Conservation (phyloP, 1,140 invertebrate genomes). For the Neotoxoptera formosana region DNA sequence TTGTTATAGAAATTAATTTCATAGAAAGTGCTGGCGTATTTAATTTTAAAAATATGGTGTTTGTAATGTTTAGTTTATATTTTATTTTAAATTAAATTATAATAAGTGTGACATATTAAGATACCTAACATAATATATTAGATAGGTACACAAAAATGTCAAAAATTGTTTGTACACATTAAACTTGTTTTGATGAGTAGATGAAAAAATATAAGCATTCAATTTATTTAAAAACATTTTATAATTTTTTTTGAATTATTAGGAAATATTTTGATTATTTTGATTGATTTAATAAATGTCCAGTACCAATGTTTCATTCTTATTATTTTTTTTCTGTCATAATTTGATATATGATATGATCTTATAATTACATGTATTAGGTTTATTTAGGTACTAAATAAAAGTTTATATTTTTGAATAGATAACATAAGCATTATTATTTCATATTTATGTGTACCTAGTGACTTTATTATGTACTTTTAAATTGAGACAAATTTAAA, state of each 20-base stretch:
- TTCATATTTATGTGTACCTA: neutral
- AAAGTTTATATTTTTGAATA: neutral
- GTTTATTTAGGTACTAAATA: neutral
- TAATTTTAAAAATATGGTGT: conserved; percentile 13
- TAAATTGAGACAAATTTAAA: neutral
- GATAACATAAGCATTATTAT: neutral
- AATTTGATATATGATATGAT: conserved; percentile 1
- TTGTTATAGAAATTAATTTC: conserved; percentile 42
- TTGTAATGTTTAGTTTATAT: neutral
- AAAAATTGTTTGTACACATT: neutral
- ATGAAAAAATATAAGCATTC: neutral
- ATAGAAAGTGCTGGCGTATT: conserved; percentile 4
- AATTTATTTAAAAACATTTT: neutral
- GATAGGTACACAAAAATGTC: neutral
- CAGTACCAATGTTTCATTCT: neutral
- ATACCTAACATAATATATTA: neutral
- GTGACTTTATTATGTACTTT: neutral
- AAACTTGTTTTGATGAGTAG: neutral
- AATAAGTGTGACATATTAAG: neutral
- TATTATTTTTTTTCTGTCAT: neutral
- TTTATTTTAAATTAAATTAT: neutral
- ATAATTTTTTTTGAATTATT: neutral
- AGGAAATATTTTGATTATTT: neutral
- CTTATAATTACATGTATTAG: neutral
- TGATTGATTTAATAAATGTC: neutral